These are phyloP conservation scores for Agapornis roseicollis DNA, from an alignment of 2,113 vertebrate species.

Conservation along the genomic window DNA sequence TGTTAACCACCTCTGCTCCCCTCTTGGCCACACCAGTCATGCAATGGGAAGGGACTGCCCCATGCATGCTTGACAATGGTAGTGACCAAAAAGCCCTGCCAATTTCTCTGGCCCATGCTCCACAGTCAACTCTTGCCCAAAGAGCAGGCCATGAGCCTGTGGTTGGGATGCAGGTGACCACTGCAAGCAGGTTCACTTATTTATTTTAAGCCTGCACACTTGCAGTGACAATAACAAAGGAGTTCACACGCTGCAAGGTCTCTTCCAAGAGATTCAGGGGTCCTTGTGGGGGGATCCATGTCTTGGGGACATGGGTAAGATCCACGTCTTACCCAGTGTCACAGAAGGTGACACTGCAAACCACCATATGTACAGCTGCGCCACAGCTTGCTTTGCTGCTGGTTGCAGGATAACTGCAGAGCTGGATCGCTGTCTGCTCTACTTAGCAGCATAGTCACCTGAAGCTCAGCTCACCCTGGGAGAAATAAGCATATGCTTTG, in stretches of 20 bases:
- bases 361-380: background rate
- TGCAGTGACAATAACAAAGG: background rate
- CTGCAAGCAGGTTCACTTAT: background rate
- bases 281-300: background rate
- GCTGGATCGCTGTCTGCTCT: background rate
- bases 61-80: fast-evolving
- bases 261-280: background rate
- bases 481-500: fast-evolving
- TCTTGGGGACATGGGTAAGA: background rate
- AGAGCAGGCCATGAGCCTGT: fast-evolving
- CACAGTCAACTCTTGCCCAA: background rate
- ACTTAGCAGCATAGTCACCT: fast-evolving
- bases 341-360: background rate
- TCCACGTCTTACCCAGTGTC: fast-evolving
- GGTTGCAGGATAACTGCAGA: background rate
- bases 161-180: background rate
- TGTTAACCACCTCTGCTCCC: background rate
- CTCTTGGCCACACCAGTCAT: background rate
- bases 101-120: background rate
- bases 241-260: background rate
- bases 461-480: background rate
- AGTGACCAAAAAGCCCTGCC: background rate
- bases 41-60: fast-evolving
- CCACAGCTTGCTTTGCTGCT: background rate
- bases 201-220: background rate